Evolutionary conservation across 2,797 vertebrate species (phyloP).

Genomic region (Falco peregrinus): DNA sequence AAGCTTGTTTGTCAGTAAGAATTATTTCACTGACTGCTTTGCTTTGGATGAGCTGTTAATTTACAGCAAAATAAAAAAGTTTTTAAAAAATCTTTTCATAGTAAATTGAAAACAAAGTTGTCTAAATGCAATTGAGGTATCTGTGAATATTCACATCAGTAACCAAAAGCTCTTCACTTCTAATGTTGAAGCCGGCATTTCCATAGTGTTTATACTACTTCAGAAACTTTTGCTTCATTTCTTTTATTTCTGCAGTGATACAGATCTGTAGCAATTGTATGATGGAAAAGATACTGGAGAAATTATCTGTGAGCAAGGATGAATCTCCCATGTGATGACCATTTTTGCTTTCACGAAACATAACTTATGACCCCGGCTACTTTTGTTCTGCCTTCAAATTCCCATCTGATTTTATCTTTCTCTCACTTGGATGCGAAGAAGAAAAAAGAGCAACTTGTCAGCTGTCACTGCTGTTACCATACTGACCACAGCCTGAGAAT

Average conservation of each 20-base stretch:
- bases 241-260: background rate
- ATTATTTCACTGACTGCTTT: background rate
- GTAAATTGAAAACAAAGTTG: background rate
- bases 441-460: background rate
- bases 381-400: conserved; percentile 16
- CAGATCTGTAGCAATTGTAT: background rate
- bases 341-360: background rate
- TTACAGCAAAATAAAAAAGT: background rate
- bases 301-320: background rate
- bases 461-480: background rate
- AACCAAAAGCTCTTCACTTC: background rate
- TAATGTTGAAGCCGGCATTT: background rate
- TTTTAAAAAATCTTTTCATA: background rate
- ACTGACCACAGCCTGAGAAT: background rate
- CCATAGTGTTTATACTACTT: background rate
- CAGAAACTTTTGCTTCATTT: background rate
- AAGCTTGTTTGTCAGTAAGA: background rate
- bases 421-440: background rate
- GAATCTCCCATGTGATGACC: background rate
- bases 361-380: background rate
- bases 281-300: background rate
- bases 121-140: background rate
- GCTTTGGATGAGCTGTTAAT: background rate
- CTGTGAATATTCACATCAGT: background rate
- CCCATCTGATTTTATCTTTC: background rate